Evolutionary conservation across 2,888 invertebrate species (phyloP).

Genomic region (Acanthosepion lycidas): DNA sequence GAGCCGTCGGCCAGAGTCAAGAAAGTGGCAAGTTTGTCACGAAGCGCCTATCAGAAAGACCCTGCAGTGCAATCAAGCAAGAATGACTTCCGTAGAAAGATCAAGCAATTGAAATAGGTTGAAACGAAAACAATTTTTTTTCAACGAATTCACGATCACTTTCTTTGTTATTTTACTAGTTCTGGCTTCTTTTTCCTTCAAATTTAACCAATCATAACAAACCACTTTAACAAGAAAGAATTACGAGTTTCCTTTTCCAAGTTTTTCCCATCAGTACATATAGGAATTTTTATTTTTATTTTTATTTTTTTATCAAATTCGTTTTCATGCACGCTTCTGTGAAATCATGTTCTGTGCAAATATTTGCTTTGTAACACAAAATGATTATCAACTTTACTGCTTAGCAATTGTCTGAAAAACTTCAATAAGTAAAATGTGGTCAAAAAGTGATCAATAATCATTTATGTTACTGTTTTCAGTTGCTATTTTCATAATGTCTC

Average conservation of each 20-base stretch:
- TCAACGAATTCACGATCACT: neutral
- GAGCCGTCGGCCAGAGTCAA: neutral
- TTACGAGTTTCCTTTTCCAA: neutral
- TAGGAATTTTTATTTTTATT: neutral
- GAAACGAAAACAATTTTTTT: conserved; percentile 18
- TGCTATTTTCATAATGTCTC: too few species aligned
- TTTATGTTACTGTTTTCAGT: too few species aligned
- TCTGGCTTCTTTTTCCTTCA: neutral
- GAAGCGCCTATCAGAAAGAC: neutral
- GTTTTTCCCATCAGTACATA: neutral
- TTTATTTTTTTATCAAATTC: neutral
- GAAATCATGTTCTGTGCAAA: neutral
- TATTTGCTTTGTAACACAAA: neutral
- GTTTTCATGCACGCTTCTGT: neutral
- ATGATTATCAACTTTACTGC: neutral
- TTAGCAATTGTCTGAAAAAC: neutral
- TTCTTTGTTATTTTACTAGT: neutral
- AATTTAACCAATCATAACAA: neutral
- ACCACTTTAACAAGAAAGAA: neutral
- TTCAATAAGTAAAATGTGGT: neutral
- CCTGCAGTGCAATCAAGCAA: neutral
- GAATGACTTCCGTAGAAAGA: conserved; percentile 12
- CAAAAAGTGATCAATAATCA: too few species aligned
- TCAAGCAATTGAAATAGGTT: conserved; percentile 20
- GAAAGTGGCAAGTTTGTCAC: conserved; percentile 21